phyloP scores from a whole-genome alignment of 2,113 vertebrate genomes.

The Arothron firmamentum region DNA sequence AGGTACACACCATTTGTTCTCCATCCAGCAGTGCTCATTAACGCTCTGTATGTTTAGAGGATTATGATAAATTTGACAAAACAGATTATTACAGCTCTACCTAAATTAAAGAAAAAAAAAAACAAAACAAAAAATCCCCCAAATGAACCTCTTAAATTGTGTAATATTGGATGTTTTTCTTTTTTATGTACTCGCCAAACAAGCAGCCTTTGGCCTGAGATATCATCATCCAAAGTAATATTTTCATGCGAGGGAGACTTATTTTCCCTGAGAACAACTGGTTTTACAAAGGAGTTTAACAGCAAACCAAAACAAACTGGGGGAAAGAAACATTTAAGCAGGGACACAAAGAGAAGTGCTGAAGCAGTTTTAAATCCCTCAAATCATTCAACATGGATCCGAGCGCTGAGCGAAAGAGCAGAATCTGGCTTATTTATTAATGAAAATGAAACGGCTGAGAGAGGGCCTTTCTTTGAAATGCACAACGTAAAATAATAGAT shows the following conservation, averaged over 20 bases:
- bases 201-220: slow-evolving; percentile 47
- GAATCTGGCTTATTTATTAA: slow-evolving; percentile 72
- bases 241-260: slow-evolving; percentile 54
- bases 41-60: not conserved
- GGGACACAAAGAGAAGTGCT: slow-evolving; percentile 68
- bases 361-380: slow-evolving; percentile 58
- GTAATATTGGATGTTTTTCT: slow-evolving; percentile 46
- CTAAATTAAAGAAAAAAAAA: slow-evolving; percentile 13
- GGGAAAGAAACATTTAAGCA: slow-evolving; percentile 65
- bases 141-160: slow-evolving; percentile 13
- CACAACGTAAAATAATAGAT: slow-evolving; percentile 63
- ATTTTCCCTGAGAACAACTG: slow-evolving; percentile 50
- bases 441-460: slow-evolving; percentile 69
- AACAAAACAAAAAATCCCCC: too few species aligned
- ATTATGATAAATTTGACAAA: not conserved
- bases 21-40: slow-evolving; percentile 39
- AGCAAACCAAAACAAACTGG: slow-evolving; percentile 66
- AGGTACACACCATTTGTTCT: slow-evolving; percentile 70
- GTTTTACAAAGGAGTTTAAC: slow-evolving; percentile 59
- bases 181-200: slow-evolving; percentile 33
- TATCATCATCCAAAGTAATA: slow-evolving; percentile 58
- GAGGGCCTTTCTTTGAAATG: slow-evolving; percentile 67
- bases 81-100: slow-evolving; percentile 1
- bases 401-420: slow-evolving; percentile 55
- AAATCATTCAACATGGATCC: slow-evolving; percentile 67